These are phyloP conservation scores for Papio anubis DNA, from an alignment of 2,113 vertebrate genomes.

Conservation along the genomic window DNA sequence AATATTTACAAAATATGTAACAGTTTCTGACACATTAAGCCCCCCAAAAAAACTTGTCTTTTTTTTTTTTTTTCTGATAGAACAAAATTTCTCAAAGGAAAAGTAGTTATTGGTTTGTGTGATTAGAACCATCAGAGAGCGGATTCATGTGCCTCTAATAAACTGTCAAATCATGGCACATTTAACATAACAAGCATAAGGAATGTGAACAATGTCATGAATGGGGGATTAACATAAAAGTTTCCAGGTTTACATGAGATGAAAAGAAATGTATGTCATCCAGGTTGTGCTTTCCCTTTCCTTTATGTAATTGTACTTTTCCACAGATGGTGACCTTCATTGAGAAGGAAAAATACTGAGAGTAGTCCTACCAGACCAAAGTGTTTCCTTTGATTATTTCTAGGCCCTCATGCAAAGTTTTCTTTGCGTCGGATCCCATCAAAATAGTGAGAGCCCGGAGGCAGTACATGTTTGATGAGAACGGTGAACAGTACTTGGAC, in stretches of 20 bases:
- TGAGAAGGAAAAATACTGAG: conserved; percentile 24
- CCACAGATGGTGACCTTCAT: neutral
- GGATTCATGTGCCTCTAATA: neutral
- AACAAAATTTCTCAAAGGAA: neutral
- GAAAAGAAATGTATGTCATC: neutral
- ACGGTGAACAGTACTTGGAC: conserved; percentile 91
- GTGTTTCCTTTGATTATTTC: conserved; percentile 59
- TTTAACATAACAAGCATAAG: neutral
- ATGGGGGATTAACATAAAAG: neutral
- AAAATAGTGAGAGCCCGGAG: conserved; percentile 93
- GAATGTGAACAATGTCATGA: neutral
- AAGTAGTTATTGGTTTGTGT: neutral
- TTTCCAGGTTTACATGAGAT: neutral
- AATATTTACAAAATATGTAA: neutral
- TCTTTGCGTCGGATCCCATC: conserved; percentile 95
- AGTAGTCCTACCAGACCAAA: neutral
- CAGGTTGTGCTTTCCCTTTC: neutral
- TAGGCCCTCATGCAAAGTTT: conserved; percentile 97
- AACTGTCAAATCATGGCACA: neutral
- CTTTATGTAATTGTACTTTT: conserved; percentile 21
- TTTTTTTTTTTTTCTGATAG: neutral
- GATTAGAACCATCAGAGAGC: neutral
- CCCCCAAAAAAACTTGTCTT: neutral
- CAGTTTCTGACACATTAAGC: neutral
- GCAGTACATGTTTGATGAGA: conserved; percentile 98